Evolutionary conservation across 1,140 invertebrate species (phyloP).

Genomic region (Gerris buenoi): DNA sequence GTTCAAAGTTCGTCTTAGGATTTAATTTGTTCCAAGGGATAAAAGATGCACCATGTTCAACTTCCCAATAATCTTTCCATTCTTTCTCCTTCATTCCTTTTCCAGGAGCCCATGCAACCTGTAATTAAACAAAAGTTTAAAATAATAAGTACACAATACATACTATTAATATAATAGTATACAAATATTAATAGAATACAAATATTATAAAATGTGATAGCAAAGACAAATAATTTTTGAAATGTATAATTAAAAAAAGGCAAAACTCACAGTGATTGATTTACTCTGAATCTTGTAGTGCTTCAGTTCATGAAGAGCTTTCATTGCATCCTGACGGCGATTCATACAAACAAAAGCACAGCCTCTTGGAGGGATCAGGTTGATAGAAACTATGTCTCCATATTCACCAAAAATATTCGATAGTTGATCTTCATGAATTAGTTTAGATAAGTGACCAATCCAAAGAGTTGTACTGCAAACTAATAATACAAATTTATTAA

Average conservation of each 20-base stretch:
- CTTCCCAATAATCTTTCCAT: slow-evolving; percentile 94
- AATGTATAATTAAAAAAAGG: neutral
- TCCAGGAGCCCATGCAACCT: slow-evolving; percentile 91
- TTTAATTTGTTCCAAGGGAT: slow-evolving; percentile 77
- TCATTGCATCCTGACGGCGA: slow-evolving; percentile 73
- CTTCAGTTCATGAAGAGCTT: slow-evolving; percentile 71
- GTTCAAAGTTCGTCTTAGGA: slow-evolving; percentile 56
- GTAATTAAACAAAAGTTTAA: too few relatives aligned
- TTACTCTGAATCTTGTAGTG: slow-evolving; percentile 83
- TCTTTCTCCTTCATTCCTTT: slow-evolving; percentile 91
- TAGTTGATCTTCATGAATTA: slow-evolving; percentile 83
- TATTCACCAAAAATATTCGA: slow-evolving; percentile 81
- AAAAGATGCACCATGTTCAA: slow-evolving; percentile 81
- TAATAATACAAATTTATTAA: too few relatives aligned
- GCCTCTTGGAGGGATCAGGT: slow-evolving; percentile 85
- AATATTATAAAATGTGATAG: too few relatives aligned
- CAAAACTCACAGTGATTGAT: slow-evolving; percentile 58
- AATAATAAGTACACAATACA: too few relatives aligned
- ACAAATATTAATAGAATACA: too few relatives aligned
- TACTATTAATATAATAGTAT: too few relatives aligned
- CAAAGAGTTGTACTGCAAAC: slow-evolving; percentile 95
- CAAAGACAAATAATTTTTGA: too few relatives aligned
- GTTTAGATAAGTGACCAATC: slow-evolving; percentile 90
- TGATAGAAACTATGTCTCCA: slow-evolving; percentile 81
- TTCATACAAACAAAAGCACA: slow-evolving; percentile 97